Evolutionary conservation across 2,888 invertebrate genomes (phyloP).

Genomic region (Platerodrilus igneus): DNA sequence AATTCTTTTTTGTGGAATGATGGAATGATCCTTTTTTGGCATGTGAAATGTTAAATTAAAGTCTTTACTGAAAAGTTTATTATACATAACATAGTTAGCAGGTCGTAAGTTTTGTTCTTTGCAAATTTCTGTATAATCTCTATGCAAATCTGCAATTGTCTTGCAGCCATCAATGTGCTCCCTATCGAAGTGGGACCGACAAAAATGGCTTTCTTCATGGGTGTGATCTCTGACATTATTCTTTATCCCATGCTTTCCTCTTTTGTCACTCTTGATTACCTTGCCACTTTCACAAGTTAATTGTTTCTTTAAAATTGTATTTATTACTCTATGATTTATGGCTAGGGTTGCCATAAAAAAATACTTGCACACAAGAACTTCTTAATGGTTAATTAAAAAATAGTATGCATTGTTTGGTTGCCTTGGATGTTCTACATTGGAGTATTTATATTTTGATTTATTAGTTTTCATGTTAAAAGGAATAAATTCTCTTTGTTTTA

Average conservation of each 20-base stretch:
- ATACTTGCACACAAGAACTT: too few relatives aligned
- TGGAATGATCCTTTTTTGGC: conserved; percentile 28
- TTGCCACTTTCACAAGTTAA: too few relatives aligned
- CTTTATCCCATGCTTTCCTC: conserved; percentile 2
- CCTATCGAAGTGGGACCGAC: neutral
- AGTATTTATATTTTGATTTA: too few relatives aligned
- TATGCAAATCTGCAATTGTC: conserved; percentile 1
- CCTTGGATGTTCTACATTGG: too few relatives aligned
- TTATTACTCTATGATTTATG: too few relatives aligned
- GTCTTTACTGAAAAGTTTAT: conserved; percentile 2
- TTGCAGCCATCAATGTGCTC: conserved; percentile 1
- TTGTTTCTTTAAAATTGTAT: too few relatives aligned
- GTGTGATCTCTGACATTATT: neutral
- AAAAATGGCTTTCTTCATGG: neutral
- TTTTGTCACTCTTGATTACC: conserved; percentile 7
- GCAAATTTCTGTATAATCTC: neutral
- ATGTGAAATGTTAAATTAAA: neutral
- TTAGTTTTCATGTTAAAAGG: too few relatives aligned
- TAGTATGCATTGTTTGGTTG: too few relatives aligned
- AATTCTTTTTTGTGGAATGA: too few relatives aligned
- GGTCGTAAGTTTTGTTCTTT: neutral
- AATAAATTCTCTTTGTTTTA: too few relatives aligned
- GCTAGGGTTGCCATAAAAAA: too few relatives aligned
- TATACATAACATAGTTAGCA: conserved; percentile 5
- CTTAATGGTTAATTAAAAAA: too few relatives aligned